Base-by-base conservation (phyloP, 2,888 invertebrate species). In the Strigamia crassipes region DNA sequence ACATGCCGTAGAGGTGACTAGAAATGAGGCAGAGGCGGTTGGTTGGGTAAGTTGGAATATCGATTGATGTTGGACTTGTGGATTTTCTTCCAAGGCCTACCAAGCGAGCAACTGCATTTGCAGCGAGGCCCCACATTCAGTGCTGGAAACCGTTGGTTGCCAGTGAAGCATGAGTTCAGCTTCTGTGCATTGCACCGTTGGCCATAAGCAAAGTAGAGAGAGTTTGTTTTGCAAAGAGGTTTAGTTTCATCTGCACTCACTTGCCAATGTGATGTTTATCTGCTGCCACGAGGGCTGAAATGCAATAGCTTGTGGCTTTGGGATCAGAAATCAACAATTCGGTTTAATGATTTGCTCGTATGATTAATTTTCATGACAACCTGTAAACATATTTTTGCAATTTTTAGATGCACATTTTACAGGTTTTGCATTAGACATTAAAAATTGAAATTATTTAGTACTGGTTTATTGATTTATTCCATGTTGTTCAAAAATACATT, bases 1-100 rank as follows among this genome's bases (percentile, higher is more conserved):
- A 56, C 56, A 56, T 56, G 56, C 56, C 56, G 56, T 56, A 56
- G 56, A 56, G 56, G 56, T 56, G 56, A 56, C 56, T 56, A 56
- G 56, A 56, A 56, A 56, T 56, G 56, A 56, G 56, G 56, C 56
- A 56, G 18, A 56, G 56, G 56, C 56, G 56, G 56, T 56, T 56
- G 56, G 56, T 56, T 56, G 56, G 18, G 56, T 56, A 56, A 56
- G 56, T 56, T 56, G 56, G 56, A 56, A 56, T 56, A 56, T 56
- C 56, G 56, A 56, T 56, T 56, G 56, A 56, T 56, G 56, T 18
- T 56, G 56, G 56, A 56, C 56, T 56, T 56, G 56, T 56, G 56
- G 56, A 56, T 56, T 56, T 56, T 56, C 56, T 56, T 56, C 56
- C 56, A 56, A 56, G 56, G 56, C 56, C 56, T 56, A 56, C 56